These are phyloP conservation scores for Dendronephthya gigantea DNA, from an alignment of 64 coral and sea anemone genomes.

Conservation along the genomic window DNA sequence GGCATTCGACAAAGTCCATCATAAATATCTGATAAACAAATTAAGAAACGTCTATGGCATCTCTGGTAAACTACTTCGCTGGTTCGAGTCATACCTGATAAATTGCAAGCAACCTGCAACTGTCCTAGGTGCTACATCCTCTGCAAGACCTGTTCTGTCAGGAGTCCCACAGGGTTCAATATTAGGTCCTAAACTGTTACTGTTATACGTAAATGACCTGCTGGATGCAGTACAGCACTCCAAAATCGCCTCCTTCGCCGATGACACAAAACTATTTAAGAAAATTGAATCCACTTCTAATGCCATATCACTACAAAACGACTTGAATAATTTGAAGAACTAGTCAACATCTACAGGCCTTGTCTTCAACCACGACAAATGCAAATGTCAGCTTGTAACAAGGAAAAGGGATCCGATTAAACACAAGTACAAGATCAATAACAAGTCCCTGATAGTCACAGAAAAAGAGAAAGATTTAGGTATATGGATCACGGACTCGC, in stretches of 20 bases:
- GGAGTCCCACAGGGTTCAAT: conserved; percentile 41
- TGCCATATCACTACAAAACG: not conserved
- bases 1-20: too few species aligned
- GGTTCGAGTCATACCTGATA: too few species aligned
- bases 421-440: not conserved
- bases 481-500: too few species aligned
- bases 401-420: conserved; percentile 9
- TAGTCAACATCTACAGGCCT: conserved; percentile 17
- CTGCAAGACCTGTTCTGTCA: conserved; percentile 17
- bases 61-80: conserved; percentile 35
- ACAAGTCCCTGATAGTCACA: too few species aligned
- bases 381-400: conserved; percentile 31
- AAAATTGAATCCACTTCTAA: not conserved
- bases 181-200: conserved; percentile 39
- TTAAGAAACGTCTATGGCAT: too few species aligned
- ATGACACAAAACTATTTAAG: conserved; percentile 36
- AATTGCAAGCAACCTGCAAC: conserved; percentile 15
- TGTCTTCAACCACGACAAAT: conserved; percentile 31
- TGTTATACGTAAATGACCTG: conserved; percentile 29
- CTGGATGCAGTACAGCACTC: conserved; percentile 9
- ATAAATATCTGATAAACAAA: too few species aligned
- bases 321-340: not conserved
- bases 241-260: conserved; percentile 27
- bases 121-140: conserved; percentile 22
- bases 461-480: too few species aligned